Percentiles rank a stretch among this genome's conserved stretches.
phyloP scores from a whole-genome alignment of 2,113 vertebrate species.

The Oceanites oceanicus region DNA sequence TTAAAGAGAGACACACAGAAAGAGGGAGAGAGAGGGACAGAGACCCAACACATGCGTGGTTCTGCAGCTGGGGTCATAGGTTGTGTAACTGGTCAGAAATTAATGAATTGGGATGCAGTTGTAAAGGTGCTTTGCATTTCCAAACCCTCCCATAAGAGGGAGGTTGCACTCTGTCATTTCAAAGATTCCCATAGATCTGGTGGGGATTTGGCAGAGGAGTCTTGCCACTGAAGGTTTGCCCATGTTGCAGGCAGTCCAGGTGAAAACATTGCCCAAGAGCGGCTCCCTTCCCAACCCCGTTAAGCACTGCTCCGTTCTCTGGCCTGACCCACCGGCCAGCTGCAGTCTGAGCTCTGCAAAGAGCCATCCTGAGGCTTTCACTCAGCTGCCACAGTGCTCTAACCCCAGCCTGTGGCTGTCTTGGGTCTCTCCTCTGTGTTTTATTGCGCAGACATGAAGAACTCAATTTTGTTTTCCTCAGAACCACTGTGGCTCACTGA shows the following conservation, averaged over 20 bases:
- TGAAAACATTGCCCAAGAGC: background rate
- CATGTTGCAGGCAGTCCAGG: background rate
- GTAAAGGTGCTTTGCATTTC: background rate
- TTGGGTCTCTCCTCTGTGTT: background rate
- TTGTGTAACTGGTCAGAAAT: background rate
- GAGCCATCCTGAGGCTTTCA: background rate
- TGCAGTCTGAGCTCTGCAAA: background rate
- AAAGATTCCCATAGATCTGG: background rate
- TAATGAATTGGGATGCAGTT: background rate
- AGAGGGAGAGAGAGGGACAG: too few relatives aligned
- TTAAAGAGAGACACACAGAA: background rate
- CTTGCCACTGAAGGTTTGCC: background rate
- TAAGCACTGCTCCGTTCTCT: background rate
- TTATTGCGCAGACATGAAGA: background rate
- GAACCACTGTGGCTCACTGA: background rate
- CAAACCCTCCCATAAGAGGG: background rate
- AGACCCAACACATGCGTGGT: background rate
- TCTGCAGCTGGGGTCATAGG: background rate
- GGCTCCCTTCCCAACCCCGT: background rate
- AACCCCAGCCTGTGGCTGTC: background rate
- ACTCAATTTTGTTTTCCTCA: background rate
- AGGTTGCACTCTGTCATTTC: background rate
- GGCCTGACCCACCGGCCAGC: background rate
- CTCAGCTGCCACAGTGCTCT: background rate
- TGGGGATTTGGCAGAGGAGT: background rate